Evolutionary conservation across 2,113 vertebrate species (phyloP).

Genomic region (Ancistrus triradiatus): DNA sequence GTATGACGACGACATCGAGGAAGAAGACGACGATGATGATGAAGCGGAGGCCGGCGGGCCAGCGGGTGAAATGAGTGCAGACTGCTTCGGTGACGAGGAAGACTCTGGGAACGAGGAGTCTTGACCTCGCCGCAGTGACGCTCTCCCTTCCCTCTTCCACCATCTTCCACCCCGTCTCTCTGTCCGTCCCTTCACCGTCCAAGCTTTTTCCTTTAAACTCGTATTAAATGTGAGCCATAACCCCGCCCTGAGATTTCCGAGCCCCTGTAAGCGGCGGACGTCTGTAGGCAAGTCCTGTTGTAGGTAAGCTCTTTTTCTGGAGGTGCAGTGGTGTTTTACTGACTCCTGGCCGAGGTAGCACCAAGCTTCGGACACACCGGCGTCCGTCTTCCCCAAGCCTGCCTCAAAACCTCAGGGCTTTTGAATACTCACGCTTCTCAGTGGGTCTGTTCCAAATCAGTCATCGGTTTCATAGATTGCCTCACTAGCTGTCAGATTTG

Average conservation of each 20-base stretch:
- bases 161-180: constrained; percentile 20
- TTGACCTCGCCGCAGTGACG: constrained; percentile 65
- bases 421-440: constrained; percentile 31
- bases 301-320: too few relatives aligned
- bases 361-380: neutral
- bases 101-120: constrained; percentile 98
- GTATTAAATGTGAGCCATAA: constrained; percentile 18
- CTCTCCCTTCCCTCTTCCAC: constrained; percentile 1
- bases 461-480: neutral
- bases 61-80: constrained; percentile 78
- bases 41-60: constrained; percentile 88
- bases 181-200: constrained; percentile 2
- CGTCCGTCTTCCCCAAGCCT: constrained; percentile 45
- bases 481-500: neutral
- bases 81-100: constrained; percentile 90
- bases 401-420: constrained; percentile 72
- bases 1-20: constrained; percentile 92
- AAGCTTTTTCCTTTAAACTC: neutral
- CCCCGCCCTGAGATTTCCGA: constrained; percentile 9
- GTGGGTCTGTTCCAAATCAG: constrained; percentile 6
- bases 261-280: neutral
- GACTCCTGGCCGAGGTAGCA: neutral
- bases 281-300: too few relatives aligned
- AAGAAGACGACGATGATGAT: constrained; percentile 88
- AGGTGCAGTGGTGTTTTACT: neutral